These are phyloP conservation scores for Drosophila burlai DNA, from an alignment of 1,140 invertebrate genomes.

Conservation along the genomic window DNA sequence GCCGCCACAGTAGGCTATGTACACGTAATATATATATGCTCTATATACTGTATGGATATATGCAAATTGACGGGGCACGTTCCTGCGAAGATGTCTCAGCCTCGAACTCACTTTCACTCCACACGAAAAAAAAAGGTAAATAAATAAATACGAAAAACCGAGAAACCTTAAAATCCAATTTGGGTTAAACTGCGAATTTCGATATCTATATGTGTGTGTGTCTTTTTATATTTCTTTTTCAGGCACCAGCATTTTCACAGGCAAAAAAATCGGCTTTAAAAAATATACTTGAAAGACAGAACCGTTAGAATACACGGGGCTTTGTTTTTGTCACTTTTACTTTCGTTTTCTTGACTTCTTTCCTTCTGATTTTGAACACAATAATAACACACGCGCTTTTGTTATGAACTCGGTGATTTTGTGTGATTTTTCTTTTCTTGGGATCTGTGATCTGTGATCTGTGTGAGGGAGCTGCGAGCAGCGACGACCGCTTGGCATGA, in stretches of 20 bases:
- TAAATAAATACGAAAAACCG: conserved; percentile 26
- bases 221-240: conserved; percentile 31
- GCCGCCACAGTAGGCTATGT: conserved; percentile 16
- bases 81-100: conserved; percentile 43
- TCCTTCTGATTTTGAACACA: conserved; percentile 18
- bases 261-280: conserved; percentile 19
- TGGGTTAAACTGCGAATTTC: conserved; percentile 37
- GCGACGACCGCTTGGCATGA: conserved; percentile 80
- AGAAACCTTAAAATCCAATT: conserved; percentile 39
- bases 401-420: conserved; percentile 1
- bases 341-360: conserved; percentile 28
- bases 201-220: conserved; percentile 30
- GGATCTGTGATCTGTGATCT: not conserved
- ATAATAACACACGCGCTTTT: conserved; percentile 29
- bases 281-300: not conserved
- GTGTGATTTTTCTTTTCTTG: not conserved
- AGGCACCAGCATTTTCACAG: conserved; percentile 62
- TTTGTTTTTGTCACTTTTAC: conserved; percentile 60
- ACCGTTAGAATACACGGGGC: conserved; percentile 16
- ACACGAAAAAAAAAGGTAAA: conserved; percentile 56
- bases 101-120: conserved; percentile 70
- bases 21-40: conserved; percentile 10
- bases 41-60: conserved; percentile 28
- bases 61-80: conserved; percentile 68
- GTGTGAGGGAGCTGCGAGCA: conserved; percentile 57